Conservation (phyloP, 2,888 invertebrate species). For the Clepsis dumicolana region DNA sequence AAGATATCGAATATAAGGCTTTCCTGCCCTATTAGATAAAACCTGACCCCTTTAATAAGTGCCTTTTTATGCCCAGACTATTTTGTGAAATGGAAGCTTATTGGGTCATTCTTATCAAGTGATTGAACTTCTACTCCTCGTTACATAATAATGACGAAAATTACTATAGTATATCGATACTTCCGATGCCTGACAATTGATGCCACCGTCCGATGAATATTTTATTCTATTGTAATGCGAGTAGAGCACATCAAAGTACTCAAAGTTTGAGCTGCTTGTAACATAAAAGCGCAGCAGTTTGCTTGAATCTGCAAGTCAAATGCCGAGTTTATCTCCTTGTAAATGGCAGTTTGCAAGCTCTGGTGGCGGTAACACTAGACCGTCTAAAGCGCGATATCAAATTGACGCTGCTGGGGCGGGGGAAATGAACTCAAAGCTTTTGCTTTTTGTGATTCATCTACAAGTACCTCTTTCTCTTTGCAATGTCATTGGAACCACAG, state of each 20-base stretch:
- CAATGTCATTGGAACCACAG: background rate
- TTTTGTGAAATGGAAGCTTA: slow-evolving; percentile 8
- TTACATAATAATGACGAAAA: background rate
- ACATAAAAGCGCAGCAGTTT: slow-evolving; percentile 26
- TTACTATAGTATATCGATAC: background rate
- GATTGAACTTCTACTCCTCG: background rate
- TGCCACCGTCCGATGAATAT: background rate
- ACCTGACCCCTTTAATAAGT: slow-evolving; percentile 1
- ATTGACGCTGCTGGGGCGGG: slow-evolving; percentile 6
- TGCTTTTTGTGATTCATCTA: background rate
- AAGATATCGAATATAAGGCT: slow-evolving; percentile 17
- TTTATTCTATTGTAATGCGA: background rate
- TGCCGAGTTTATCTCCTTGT: slow-evolving; percentile 23
- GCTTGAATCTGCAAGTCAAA: slow-evolving; percentile 38
- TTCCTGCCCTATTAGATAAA: slow-evolving; percentile 13
- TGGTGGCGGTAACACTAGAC: slow-evolving; percentile 8
- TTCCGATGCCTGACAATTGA: background rate
- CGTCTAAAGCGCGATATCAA: background rate
- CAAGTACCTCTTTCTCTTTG: background rate
- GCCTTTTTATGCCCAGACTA: background rate
- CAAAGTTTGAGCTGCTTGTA: slow-evolving; percentile 4
- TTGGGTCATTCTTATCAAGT: slow-evolving; percentile 1
- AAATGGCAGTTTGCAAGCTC: slow-evolving; percentile 12
- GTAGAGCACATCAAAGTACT: background rate
- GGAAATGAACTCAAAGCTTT: slow-evolving; percentile 1